A percentile compares a stretch with the other conserved stretches of the same genome.
Conservation (phyloP, 2,113 vertebrate species). For the Oryzias melastigma region DNA sequence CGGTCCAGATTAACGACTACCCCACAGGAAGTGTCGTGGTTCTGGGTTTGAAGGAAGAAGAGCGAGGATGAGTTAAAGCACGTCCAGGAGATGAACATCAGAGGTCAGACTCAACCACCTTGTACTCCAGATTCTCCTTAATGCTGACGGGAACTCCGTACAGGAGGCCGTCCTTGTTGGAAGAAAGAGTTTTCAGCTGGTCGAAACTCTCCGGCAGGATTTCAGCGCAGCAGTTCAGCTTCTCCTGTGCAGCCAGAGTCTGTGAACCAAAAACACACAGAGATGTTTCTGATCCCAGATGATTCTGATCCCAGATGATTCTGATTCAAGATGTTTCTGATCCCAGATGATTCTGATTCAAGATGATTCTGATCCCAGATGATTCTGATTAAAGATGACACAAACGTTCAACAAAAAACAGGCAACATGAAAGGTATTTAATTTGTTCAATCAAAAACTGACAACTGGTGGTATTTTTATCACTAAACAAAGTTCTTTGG, state of each 20-base stretch:
- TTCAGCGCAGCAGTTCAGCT: conserved; percentile 82
- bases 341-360: too few relatives aligned
- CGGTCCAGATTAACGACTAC: conserved; percentile 75
- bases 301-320: too few relatives aligned
- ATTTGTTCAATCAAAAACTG: too few relatives aligned
- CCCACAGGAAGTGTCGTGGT: conserved; percentile 80
- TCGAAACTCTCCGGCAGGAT: conserved; percentile 82
- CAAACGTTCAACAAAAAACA: too few relatives aligned
- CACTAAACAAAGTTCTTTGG: too few relatives aligned
- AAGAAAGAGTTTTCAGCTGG: conserved; percentile 71
- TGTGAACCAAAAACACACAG: conserved; percentile 44
- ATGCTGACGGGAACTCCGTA: conserved; percentile 88
- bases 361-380: too few relatives aligned
- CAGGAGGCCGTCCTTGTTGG: conserved; percentile 76
- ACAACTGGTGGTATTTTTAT: too few relatives aligned
- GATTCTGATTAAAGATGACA: too few relatives aligned
- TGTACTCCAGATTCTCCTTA: conserved; percentile 84
- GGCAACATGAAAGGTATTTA: too few relatives aligned
- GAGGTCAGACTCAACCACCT: conserved; percentile 68
- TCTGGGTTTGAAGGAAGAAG: conserved; percentile 63
- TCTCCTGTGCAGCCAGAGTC: conserved; percentile 81
- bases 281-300: too few relatives aligned
- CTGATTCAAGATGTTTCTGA: too few relatives aligned
- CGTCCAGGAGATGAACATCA: too few relatives aligned
- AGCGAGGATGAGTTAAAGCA: not conserved